Percentiles rank a stretch among this genome's conserved stretches.
These are phyloP conservation scores for Chrysopilus asiliformis DNA, from an alignment of 2,888 invertebrate genomes.

Conservation along the genomic window DNA sequence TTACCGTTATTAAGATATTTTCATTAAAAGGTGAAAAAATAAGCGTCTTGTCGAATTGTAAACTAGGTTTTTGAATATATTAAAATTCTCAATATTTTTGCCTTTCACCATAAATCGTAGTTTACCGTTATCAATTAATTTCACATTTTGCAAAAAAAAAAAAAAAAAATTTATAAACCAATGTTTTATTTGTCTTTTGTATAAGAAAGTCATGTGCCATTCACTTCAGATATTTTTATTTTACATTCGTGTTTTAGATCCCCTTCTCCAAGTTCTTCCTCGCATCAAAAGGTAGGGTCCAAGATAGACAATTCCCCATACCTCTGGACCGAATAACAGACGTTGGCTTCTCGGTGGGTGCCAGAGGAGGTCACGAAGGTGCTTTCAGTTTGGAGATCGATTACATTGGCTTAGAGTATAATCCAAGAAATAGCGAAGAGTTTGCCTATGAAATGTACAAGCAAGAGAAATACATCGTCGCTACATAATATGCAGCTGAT, in stretches of 20 bases:
- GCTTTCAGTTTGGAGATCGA: conserved; percentile 83
- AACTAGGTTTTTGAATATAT: no score
- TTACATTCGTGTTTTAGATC: conserved; percentile 69
- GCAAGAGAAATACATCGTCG: conserved; percentile 50
- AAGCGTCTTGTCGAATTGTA: no score
- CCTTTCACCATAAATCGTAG: no score
- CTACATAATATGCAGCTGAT: conserved; percentile 38
- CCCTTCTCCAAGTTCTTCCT: conserved; percentile 89
- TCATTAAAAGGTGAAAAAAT: no score
- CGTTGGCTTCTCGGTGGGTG: conserved; percentile 72
- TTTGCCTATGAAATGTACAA: conserved; percentile 92
- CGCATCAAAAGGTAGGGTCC: conserved; percentile 68
- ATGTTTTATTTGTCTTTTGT: not conserved
- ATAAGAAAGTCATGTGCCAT: not conserved
- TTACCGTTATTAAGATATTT: no score
- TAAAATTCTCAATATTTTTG: no score
- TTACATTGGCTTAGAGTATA: conserved; percentile 76
- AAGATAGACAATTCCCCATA: conserved; percentile 62
- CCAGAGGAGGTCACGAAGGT: conserved; percentile 57
- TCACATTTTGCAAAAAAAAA: no score
- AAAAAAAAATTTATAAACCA: no score
- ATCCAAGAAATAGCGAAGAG: conserved; percentile 66
- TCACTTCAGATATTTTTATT: conserved; percentile 10
- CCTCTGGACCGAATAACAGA: conserved; percentile 48
- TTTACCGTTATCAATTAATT: no score